These are phyloP conservation scores for Fundulus diaphanus DNA, from an alignment of 2,797 vertebrate genomes.

Conservation along the genomic window DNA sequence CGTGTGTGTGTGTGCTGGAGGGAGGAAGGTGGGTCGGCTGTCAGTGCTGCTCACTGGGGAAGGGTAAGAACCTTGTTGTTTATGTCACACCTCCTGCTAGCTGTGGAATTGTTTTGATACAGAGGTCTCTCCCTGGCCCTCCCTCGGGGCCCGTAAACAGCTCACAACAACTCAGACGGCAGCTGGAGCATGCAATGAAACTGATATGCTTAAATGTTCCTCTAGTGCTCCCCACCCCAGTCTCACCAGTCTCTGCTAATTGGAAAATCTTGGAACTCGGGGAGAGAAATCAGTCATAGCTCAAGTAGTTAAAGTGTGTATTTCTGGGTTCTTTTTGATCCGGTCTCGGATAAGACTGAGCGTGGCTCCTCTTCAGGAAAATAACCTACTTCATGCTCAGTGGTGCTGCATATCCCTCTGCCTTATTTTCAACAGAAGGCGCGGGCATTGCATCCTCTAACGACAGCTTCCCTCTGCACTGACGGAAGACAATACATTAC, in stretches of 20 bases:
- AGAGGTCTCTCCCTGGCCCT: constrained; percentile 57
- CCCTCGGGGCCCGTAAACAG: constrained; percentile 54
- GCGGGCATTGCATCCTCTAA: too few species aligned
- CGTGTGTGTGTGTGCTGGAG: not conserved
- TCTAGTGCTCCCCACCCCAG: constrained; percentile 30
- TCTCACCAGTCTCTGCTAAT: constrained; percentile 40
- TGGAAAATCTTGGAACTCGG: constrained; percentile 25
- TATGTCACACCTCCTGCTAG: constrained; percentile 70
- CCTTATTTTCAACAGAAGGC: not conserved
- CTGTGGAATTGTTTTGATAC: constrained; percentile 75
- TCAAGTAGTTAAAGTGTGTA: constrained; percentile 25
- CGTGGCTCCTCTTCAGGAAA: not conserved
- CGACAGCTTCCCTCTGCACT: not conserved
- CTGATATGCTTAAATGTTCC: constrained; percentile 55
- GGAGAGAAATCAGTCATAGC: constrained; percentile 33
- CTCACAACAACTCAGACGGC: constrained; percentile 50
- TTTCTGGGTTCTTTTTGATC: not conserved
- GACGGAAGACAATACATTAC: not conserved
- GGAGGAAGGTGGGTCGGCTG: constrained; percentile 37
- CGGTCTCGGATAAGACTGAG: constrained; percentile 8
- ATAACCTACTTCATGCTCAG: not conserved
- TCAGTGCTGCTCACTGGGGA: constrained; percentile 50
- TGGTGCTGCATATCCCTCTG: not conserved
- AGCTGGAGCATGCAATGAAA: constrained; percentile 54
- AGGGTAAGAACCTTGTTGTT: constrained; percentile 67